Percentiles rank a stretch among this genome's conserved stretches.
Conservation (phyloP, 2,113 vertebrate genomes). For the Pavo muticus region DNA sequence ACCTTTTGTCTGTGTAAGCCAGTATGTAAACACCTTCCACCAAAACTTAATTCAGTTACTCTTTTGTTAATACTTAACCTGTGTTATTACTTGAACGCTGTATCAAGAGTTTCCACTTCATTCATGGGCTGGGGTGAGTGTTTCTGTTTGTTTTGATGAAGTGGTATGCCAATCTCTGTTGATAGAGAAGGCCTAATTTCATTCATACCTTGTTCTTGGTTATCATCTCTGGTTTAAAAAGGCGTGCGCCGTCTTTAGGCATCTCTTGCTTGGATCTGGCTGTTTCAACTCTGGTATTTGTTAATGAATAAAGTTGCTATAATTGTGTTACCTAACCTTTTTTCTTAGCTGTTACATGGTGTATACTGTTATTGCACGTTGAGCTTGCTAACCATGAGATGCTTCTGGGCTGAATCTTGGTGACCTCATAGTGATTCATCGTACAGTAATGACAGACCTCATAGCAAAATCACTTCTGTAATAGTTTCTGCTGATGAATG, state of each 20-base stretch:
- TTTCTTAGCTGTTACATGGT: not conserved
- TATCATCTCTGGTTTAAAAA: not conserved
- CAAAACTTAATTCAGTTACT: not conserved
- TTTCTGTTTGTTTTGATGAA: not conserved
- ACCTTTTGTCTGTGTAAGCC: not conserved
- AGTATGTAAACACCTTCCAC: not conserved
- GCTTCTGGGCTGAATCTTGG: not conserved
- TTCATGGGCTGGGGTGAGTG: not conserved
- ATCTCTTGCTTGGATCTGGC: not conserved
- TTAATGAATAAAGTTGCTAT: not conserved
- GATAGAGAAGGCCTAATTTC: not conserved
- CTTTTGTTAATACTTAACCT: not conserved
- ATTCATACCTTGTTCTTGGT: not conserved
- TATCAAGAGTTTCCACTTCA: not conserved
- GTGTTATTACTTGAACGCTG: not conserved
- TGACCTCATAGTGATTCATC: slow-evolving; percentile 32
- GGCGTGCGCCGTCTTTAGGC: not conserved
- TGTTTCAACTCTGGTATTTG: not conserved
- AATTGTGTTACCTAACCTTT: not conserved
- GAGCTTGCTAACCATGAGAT: not conserved
- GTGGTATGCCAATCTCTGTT: not conserved
- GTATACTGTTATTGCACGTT: not conserved
- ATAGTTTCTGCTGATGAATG: not conserved
- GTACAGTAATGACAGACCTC: not conserved
- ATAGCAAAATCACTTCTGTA: not conserved